These are phyloP conservation scores for Hippocampus guttulatus DNA, from an alignment of 2,113 vertebrate species.

Conservation along the genomic window DNA sequence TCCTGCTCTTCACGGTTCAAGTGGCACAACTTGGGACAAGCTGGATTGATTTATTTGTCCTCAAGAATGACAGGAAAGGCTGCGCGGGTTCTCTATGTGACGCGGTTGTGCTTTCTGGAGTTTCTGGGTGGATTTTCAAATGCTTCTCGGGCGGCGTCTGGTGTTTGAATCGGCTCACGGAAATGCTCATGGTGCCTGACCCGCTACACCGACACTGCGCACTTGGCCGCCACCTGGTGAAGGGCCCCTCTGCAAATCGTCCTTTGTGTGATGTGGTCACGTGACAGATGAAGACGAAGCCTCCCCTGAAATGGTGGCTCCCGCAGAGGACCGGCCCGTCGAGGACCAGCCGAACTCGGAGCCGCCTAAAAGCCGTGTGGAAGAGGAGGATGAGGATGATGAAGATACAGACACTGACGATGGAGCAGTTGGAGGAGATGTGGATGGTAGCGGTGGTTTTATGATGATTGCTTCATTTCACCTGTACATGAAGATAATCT, in stretches of 20 bases:
- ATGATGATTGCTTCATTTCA: slow-evolving; percentile 8
- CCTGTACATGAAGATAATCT: background rate
- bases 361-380: slow-evolving; percentile 22
- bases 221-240: slow-evolving; percentile 28
- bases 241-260: background rate
- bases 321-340: slow-evolving; percentile 12
- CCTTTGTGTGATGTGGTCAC: slow-evolving; percentile 58
- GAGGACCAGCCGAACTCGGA: slow-evolving; percentile 38
- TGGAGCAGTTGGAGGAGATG: slow-evolving; percentile 48
- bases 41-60: background rate
- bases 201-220: slow-evolving; percentile 30
- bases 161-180: slow-evolving; percentile 39
- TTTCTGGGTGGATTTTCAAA: slow-evolving; percentile 31
- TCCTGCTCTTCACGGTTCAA: background rate
- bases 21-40: slow-evolving; percentile 1
- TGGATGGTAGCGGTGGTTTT: slow-evolving; percentile 54
- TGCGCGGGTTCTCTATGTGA: background rate
- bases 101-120: slow-evolving; percentile 12
- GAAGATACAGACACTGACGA: slow-evolving; percentile 63
- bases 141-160: slow-evolving; percentile 34
- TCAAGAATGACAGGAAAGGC: background rate
- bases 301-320: slow-evolving; percentile 35
- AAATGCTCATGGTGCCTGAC: slow-evolving; percentile 27
- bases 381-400: slow-evolving; percentile 48
- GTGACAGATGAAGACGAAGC: slow-evolving; percentile 52